Evolutionary conservation across 2,888 invertebrate genomes (phyloP).

Genomic region (Calameuta idolon): DNA sequence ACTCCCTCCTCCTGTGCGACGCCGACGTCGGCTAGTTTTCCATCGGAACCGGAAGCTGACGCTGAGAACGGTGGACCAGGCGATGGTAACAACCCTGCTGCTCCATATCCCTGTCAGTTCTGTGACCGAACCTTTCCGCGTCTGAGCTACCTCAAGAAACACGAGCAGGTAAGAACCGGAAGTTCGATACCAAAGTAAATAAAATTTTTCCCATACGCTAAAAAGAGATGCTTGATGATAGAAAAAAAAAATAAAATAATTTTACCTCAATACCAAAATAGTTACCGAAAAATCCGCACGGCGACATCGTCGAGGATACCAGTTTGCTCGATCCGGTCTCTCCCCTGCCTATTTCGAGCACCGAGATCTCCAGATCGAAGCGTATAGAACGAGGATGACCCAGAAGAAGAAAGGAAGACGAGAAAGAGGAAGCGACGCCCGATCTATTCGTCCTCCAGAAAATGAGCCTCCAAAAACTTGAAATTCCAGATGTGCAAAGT

Average conservation of each 20-base stretch:
- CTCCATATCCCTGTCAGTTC: slow-evolving; percentile 91
- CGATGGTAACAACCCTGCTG: slow-evolving; percentile 58
- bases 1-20: slow-evolving; percentile 73
- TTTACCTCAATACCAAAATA: neutral
- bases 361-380: neutral
- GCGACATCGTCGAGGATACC: neutral
- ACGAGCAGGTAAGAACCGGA: slow-evolving; percentile 81
- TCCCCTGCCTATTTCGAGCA: neutral
- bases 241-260: neutral
- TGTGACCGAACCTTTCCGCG: slow-evolving; percentile 92
- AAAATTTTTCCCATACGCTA: neutral
- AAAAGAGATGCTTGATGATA: neutral
- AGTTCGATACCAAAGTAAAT: slow-evolving; percentile 14
- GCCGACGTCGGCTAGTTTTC: slow-evolving; percentile 75
- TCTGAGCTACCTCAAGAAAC: slow-evolving; percentile 88
- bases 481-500: slow-evolving; percentile 24
- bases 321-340: neutral
- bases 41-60: slow-evolving; percentile 70
- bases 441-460: neutral
- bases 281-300: neutral
- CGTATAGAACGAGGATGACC: neutral
- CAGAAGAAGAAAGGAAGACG: neutral
- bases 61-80: slow-evolving; percentile 47
- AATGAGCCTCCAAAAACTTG: slow-evolving; percentile 18
- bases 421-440: neutral